Percentiles rank a stretch among this genome's conserved stretches.
These are phyloP conservation scores for Drosophila watanabei DNA, from an alignment of 1,140 invertebrate genomes.

Conservation along the genomic window DNA sequence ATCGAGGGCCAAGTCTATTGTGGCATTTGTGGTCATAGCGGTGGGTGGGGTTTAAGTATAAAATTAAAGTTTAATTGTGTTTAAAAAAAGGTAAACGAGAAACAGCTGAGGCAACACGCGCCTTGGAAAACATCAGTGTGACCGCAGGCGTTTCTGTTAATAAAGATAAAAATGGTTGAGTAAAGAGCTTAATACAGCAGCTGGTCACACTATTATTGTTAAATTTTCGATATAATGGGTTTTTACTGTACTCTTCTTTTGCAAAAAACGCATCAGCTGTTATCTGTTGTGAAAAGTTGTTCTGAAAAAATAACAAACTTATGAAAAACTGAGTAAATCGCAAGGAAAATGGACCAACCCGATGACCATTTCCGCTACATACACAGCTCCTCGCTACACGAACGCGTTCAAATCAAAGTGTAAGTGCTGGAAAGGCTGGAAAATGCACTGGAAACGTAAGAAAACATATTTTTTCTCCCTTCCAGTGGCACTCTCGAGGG, in stretches of 20 bases:
- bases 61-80: neutral
- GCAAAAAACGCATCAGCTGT: too few species aligned
- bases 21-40: conserved; percentile 68
- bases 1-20: conserved; percentile 87
- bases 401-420: conserved; percentile 97
- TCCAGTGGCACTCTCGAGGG: conserved; percentile 97
- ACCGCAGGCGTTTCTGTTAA: too few species aligned
- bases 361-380: conserved; percentile 94
- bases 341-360: conserved; percentile 75
- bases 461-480: neutral
- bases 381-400: conserved; percentile 95
- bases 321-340: conserved; percentile 22
- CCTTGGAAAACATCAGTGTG: neutral
- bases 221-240: too few species aligned
- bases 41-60: neutral
- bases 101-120: conserved; percentile 42
- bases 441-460: neutral
- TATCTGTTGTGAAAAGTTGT: conserved; percentile 40
- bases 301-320: conserved; percentile 38
- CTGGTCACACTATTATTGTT: too few species aligned
- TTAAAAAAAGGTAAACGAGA: conserved; percentile 4
- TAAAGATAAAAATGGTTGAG: too few species aligned
- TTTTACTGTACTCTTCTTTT: too few species aligned
- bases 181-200: too few species aligned
- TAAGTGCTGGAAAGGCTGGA: conserved; percentile 87